Percentiles rank a stretch among this genome's conserved stretches.
phyloP scores from a whole-genome alignment of 2,888 invertebrate genomes.

The Dryobotodes eremita region DNA sequence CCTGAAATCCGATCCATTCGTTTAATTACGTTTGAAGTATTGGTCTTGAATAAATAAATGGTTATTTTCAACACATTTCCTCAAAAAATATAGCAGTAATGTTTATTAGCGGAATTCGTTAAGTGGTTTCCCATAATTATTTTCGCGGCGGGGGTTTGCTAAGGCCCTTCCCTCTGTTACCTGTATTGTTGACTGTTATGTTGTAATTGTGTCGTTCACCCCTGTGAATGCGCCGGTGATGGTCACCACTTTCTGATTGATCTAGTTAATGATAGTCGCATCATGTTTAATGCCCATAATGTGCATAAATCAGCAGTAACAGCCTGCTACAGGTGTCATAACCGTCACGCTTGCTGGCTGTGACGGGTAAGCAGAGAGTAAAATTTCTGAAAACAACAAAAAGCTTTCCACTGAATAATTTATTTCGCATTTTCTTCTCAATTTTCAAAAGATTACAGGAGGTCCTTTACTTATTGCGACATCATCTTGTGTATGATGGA shows the following conservation, averaged over 20 bases:
- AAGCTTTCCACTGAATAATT: not conserved
- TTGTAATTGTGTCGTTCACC: too few species aligned
- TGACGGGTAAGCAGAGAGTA: not conserved
- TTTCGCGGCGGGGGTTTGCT: too few species aligned
- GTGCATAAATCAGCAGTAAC: slow-evolving; percentile 21
- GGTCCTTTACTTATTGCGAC: slow-evolving; percentile 7
- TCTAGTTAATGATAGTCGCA: slow-evolving; percentile 22
- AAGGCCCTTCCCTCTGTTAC: too few species aligned
- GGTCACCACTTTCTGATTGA: slow-evolving; percentile 34
- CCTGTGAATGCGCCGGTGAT: slow-evolving; percentile 18
- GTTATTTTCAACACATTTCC: too few species aligned
- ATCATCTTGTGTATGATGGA: not conserved
- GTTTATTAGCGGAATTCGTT: not conserved
- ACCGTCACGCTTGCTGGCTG: slow-evolving; percentile 6
- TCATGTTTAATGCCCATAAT: slow-evolving; percentile 3
- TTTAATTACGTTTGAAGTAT: not conserved
- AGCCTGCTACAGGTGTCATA: not conserved
- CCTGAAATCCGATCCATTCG: not conserved
- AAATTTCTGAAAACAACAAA: not conserved
- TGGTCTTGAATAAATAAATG: not conserved
- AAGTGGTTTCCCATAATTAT: too few species aligned
- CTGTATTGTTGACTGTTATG: too few species aligned
- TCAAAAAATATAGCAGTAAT: too few species aligned
- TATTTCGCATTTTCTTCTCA: not conserved
- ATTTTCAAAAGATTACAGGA: not conserved